A percentile compares a stretch with the other conserved stretches of the same genome.
phyloP scores from a whole-genome alignment of 2,888 invertebrate species.

The Aelia acuminata region DNA sequence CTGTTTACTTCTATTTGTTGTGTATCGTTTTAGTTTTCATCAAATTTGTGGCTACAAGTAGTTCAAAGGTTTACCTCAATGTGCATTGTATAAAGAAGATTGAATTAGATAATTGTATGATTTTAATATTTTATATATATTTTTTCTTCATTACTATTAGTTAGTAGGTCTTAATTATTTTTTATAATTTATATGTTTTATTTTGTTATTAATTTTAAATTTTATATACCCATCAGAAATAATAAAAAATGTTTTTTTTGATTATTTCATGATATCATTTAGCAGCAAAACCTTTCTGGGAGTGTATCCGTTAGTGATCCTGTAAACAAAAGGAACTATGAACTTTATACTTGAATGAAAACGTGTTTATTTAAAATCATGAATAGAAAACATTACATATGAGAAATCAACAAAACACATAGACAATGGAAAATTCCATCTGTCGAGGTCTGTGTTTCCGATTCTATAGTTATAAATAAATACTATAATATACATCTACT shows the following conservation, averaged over 20 bases:
- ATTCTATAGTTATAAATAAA: no score
- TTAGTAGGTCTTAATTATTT: neutral
- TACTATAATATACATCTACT: no score
- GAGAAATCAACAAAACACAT: no score
- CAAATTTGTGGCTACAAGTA: neutral
- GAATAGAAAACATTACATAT: no score
- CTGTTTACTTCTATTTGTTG: neutral
- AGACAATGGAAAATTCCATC: no score
- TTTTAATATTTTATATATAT: neutral
- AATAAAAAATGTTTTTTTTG: neutral
- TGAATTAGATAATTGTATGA: neutral
- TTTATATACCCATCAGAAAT: neutral
- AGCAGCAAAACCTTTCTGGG: neutral
- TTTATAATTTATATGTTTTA: conserved; percentile 21
- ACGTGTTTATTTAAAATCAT: no score
- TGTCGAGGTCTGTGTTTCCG: no score
- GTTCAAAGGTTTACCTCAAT: neutral
- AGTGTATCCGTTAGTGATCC: no score
- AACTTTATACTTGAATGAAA: no score
- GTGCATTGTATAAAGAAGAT: neutral
- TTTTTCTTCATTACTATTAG: neutral
- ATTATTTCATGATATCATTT: neutral
- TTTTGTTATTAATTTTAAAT: neutral
- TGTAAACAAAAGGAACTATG: no score
- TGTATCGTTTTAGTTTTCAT: neutral